Evolutionary conservation across 2,797 vertebrate genomes (phyloP).

Genomic region (Muraenolepis orangiensis): DNA sequence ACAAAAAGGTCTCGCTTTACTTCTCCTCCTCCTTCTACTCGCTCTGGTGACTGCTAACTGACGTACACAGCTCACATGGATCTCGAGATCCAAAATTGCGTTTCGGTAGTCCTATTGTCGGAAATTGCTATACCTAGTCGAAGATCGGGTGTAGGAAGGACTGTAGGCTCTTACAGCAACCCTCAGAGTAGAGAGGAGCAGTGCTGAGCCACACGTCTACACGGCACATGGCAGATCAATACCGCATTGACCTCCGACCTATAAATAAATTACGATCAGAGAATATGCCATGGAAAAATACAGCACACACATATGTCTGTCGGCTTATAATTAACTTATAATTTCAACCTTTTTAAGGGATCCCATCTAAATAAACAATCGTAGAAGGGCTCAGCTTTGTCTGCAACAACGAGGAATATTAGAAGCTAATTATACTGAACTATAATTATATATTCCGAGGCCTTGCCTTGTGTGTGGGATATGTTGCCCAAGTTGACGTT

Average conservation of each 20-base stretch:
- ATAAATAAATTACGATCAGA: not conserved
- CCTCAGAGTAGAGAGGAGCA: not conserved
- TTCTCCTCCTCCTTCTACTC: not conserved
- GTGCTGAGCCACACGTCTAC: not conserved
- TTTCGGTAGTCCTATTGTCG: not conserved
- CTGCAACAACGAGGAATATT: not conserved
- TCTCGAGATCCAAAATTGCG: too few species aligned
- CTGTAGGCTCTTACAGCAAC: not conserved
- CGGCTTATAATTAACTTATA: too few species aligned
- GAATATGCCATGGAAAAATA: not conserved
- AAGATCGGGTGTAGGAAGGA: not conserved
- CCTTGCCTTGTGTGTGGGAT: conserved; percentile 37
- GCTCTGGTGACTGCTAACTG: not conserved
- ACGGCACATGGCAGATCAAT: not conserved
- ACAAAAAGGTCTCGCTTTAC: not conserved
- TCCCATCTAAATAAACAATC: not conserved
- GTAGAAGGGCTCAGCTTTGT: not conserved
- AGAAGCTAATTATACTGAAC: conserved; percentile 33
- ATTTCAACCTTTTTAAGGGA: not conserved
- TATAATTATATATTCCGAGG: conserved; percentile 22
- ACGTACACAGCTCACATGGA: not conserved
- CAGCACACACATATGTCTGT: too few species aligned
- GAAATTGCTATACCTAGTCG: not conserved
- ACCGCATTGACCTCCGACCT: not conserved
- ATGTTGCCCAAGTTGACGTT: conserved; percentile 29